Evolutionary conservation across 1,140 invertebrate species (phyloP), one percentile per base, ranked within the genome.

Genomic region (Polyergus mexicanus): DNA sequence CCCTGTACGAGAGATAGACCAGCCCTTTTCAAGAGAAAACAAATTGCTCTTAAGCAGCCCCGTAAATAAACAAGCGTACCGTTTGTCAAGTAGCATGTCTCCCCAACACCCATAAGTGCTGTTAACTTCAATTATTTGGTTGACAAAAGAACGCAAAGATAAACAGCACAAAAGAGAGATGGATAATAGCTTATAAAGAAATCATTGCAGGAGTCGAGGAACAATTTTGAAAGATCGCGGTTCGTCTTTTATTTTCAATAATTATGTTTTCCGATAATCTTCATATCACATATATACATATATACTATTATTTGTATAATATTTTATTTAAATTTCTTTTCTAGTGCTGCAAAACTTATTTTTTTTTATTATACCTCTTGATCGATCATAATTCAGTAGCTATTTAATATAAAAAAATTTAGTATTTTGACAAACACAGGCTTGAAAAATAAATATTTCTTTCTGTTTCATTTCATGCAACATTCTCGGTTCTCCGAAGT

Each of bases 51-150:
- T 88, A 76, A 80, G 80, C 72, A 91, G 86, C 65, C 88, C 85
- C 86, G 91, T 90, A 92, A 92, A 93, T 92, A 92, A 92, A 90
- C 86, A 89, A 90, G 87, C 87, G 76, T 71, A 75, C 89, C 86
- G 86, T 87, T 92, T 86, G 87, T 90, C 83, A 80, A 86, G 85
- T 66, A 74, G 84, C 77, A 74, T 72, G 44, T 85, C 86, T 41
- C 83, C 81, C 80, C 84, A 60, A 84, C 32, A 69, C 62, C 58
- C 81, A 60, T 85, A 90, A 92, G 90, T 86, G 88, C 84, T 91
- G 91, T 92, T 92, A 92, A 91, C 72, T 92, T 83, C 69, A 90
- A 89, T 85, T 68, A 91, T 91, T 89, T 72, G 85, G 81, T 86
- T 89, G 86, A 87, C 87, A 90, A 89, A 91, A 85, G 72, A 75